Evolutionary conservation across 2,797 vertebrate genomes (phyloP).

Genomic region (Mormyrops boulengeri): DNA sequence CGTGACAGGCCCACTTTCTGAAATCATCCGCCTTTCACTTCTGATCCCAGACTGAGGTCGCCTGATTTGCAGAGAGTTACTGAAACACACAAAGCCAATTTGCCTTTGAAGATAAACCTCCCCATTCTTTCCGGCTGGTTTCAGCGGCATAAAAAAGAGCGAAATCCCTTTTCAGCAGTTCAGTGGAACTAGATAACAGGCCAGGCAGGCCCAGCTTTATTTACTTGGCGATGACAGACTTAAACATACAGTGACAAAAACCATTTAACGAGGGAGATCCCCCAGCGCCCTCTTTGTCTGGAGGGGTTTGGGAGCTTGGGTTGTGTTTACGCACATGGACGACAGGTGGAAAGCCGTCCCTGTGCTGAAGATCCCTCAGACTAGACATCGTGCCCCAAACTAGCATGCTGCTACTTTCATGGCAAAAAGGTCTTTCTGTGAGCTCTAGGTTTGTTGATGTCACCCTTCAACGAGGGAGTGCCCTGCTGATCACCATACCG

Average conservation of each 20-base stretch:
- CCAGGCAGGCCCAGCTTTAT: neutral
- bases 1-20: neutral
- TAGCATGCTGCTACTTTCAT: neutral
- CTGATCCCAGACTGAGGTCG: neutral
- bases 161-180: neutral
- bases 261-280: neutral
- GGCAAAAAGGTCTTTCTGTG: neutral
- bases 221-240: constrained; percentile 1
- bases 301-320: neutral
- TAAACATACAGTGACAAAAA: constrained; percentile 13
- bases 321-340: neutral
- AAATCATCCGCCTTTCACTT: neutral
- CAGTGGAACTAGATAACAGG: neutral
- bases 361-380: neutral
- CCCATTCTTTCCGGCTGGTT: constrained; percentile 1
- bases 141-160: neutral
- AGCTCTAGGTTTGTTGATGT: neutral
- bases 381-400: neutral
- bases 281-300: neutral
- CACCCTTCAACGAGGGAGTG: neutral
- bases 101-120: neutral
- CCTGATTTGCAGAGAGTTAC: constrained; percentile 1
- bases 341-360: neutral
- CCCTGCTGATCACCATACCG: neutral
- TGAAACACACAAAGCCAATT: neutral